These are phyloP conservation scores for Sebastes miniatus DNA, from an alignment of 2,797 vertebrate genomes.

Conservation along the genomic window DNA sequence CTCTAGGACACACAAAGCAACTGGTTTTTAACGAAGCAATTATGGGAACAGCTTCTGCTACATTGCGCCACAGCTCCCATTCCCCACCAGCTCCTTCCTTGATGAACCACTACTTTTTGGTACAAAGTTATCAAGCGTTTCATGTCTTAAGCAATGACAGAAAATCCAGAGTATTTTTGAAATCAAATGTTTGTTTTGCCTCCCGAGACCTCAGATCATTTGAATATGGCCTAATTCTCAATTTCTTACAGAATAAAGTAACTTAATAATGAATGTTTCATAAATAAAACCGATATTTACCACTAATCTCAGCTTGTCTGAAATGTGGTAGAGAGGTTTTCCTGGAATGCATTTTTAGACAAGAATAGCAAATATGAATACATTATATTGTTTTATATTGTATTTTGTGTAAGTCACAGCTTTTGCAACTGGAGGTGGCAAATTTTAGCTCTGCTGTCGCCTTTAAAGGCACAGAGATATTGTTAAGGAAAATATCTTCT, in stretches of 20 bases:
- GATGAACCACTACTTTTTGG: conserved; percentile 63
- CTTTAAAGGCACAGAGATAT: conserved; percentile 47
- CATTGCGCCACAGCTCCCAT: conserved; percentile 68
- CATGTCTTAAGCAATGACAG: conserved; percentile 67
- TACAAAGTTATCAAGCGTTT: conserved; percentile 68
- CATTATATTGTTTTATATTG: not conserved
- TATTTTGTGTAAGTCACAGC: not conserved
- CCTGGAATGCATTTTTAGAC: conserved; percentile 1
- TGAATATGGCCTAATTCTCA: conserved; percentile 66
- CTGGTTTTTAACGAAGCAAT: conserved; percentile 88
- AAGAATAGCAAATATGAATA: not conserved
- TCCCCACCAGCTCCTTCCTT: conserved; percentile 63
- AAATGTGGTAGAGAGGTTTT: not conserved
- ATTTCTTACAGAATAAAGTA: conserved; percentile 53
- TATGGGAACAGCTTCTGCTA: conserved; percentile 78
- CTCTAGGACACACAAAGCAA: conserved; percentile 88
- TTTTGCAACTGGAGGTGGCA: not conserved
- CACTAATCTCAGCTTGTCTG: conserved; percentile 10
- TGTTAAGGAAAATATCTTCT: conserved; percentile 54
- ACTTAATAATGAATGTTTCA: conserved; percentile 57
- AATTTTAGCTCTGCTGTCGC: conserved; percentile 26
- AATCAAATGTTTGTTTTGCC: conserved; percentile 68
- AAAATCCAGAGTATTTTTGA: conserved; percentile 50
- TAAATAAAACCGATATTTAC: conserved; percentile 58
- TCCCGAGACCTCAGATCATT: conserved; percentile 61